Evolutionary conservation across 1,140 invertebrate species (phyloP).

Genomic region (Dreissena polymorpha): DNA sequence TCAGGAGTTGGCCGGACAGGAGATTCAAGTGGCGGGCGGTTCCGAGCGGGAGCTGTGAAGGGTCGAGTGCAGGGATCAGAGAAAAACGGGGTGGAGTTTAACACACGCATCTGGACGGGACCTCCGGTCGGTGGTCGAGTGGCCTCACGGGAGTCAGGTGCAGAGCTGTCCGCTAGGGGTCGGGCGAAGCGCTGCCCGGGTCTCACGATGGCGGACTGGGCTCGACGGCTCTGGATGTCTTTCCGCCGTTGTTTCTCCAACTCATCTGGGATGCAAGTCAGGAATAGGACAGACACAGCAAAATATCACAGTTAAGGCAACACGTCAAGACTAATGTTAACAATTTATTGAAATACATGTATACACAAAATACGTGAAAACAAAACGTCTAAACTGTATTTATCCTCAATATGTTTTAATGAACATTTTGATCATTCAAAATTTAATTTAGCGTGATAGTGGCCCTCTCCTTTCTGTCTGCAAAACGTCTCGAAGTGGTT

Average conservation of each 20-base stretch:
- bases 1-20: constrained; percentile 10
- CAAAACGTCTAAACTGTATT: too few species aligned
- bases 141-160: neutral
- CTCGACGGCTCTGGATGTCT: constrained; percentile 2
- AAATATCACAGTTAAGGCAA: neutral
- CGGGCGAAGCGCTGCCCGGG: constrained; percentile 39
- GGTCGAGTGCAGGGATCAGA: neutral
- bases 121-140: neutral
- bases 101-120: neutral
- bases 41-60: constrained; percentile 17
- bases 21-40: neutral
- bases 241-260: constrained; percentile 26
- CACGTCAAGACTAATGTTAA: neutral
- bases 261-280: constrained; percentile 1
- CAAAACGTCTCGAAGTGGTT: too few species aligned
- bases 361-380: too few species aligned
- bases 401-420: too few species aligned
- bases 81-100: neutral
- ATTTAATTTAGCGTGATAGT: too few species aligned
- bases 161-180: neutral
- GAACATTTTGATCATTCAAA: too few species aligned
- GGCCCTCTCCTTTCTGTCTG: too few species aligned
- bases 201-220: constrained; percentile 26
- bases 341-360: constrained; percentile 1
- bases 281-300: too few species aligned